Conservation (phyloP, 92 coral and sea anemone genomes). For the Zoanthus gigantus region DNA sequence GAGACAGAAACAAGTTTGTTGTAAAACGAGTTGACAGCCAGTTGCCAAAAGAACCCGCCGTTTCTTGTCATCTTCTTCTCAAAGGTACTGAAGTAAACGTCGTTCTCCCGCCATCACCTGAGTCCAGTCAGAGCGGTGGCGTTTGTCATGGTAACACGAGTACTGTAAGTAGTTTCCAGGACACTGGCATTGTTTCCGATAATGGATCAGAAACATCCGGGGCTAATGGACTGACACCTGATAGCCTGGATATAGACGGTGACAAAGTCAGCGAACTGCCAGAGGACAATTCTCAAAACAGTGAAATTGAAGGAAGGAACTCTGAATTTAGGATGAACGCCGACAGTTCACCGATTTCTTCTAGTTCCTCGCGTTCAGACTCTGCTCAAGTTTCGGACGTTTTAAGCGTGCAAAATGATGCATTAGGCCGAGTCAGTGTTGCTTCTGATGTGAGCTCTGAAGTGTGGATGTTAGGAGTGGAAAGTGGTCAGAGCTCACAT, state of each 20-base stretch:
- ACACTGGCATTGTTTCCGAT: constrained; percentile 78
- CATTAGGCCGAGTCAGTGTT: constrained; percentile 62
- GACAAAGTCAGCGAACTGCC: constrained; percentile 42
- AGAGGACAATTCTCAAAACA: constrained; percentile 13
- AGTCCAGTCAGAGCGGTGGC: constrained; percentile 47
- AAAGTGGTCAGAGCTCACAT: constrained; percentile 50
- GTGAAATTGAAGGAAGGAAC: constrained; percentile 29
- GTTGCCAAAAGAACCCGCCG: constrained; percentile 41
- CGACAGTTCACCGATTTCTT: constrained; percentile 28
- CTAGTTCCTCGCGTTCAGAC: constrained; percentile 34
- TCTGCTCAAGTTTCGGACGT: constrained; percentile 53
- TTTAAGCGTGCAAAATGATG: constrained; percentile 7
- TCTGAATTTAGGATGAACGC: constrained; percentile 3
- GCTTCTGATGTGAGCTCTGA: constrained; percentile 73
- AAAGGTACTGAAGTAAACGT: constrained; percentile 78
- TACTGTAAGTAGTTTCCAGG: constrained; percentile 77
- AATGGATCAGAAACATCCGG: constrained; percentile 62
- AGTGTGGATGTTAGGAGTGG: constrained; percentile 70
- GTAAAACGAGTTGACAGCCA: constrained; percentile 26
- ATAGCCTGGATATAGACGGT: constrained; percentile 37
- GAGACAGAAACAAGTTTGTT: constrained; percentile 50
- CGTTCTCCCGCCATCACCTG: constrained; percentile 88
- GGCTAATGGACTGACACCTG: constrained; percentile 42
- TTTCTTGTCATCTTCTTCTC: constrained; percentile 78
- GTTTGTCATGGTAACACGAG: constrained; percentile 69